phyloP scores from a whole-genome alignment of 2,113 vertebrate genomes.

The Cervus canadensis region DNA sequence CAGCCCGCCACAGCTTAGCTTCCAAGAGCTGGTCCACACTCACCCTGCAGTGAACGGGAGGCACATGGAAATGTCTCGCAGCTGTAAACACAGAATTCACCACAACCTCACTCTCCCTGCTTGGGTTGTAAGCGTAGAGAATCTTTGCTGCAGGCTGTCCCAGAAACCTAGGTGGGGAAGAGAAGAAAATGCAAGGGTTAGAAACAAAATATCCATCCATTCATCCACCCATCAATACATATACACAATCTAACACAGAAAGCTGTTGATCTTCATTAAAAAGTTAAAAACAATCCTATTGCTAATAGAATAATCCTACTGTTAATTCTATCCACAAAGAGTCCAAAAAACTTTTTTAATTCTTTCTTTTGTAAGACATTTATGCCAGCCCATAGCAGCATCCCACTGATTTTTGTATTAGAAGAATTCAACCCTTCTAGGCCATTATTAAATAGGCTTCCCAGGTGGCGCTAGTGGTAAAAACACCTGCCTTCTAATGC shows the following conservation, averaged over 20 bases:
- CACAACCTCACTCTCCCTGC: conserved; percentile 91
- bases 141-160: conserved; percentile 93
- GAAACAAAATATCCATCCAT: not conserved
- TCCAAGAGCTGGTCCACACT: conserved; percentile 81
- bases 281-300: not conserved
- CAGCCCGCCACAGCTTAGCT: conserved; percentile 69
- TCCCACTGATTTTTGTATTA: not conserved
- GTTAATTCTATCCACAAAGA: not conserved
- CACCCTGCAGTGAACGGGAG: conserved; percentile 94
- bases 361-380: not conserved
- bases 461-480: not conserved
- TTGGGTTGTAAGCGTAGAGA: conserved; percentile 94
- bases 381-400: not conserved
- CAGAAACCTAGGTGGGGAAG: conserved; percentile 82
- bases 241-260: not conserved
- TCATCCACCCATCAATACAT: not conserved
- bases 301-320: not conserved
- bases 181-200: not conserved
- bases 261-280: not conserved
- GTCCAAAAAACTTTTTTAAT: not conserved
- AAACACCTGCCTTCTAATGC: not conserved
- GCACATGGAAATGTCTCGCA: conserved; percentile 95
- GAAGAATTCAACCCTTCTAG: not conserved
- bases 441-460: not conserved
- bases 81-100: conserved; percentile 95